Evolutionary conservation across 37 sponge, comb jelly and placozoan genomes (phyloP).

Genomic region (Theonella swinhoei): DNA sequence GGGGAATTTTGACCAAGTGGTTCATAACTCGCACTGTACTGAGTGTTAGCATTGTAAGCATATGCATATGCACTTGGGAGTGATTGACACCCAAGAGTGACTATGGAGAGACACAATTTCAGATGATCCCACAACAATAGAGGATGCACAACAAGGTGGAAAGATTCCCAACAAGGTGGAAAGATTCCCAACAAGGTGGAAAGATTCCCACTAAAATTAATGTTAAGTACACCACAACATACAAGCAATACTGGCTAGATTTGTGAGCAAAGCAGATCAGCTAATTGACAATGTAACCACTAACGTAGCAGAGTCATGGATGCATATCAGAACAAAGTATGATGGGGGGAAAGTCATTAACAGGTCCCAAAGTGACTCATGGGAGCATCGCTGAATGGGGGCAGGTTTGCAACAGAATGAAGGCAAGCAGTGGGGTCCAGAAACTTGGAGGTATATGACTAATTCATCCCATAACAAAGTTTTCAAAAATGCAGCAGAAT

Average conservation of each 20-base stretch:
- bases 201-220: too few species aligned
- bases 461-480: not conserved
- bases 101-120: not conserved
- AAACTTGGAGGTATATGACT: constrained; percentile 11
- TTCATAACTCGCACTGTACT: too few species aligned
- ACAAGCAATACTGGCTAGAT: constrained; percentile 4
- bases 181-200: not conserved
- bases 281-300: constrained; percentile 47
- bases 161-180: not conserved
- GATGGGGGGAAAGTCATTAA: constrained; percentile 57
- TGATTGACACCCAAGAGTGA: not conserved
- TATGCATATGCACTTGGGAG: not conserved
- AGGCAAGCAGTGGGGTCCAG: constrained; percentile 31
- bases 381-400: constrained; percentile 23
- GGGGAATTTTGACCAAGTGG: not conserved
- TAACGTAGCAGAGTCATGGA: constrained; percentile 50
- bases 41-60: too few species aligned
- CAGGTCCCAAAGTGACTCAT: constrained; percentile 36
- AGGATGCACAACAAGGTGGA: constrained; percentile 14
- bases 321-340: constrained; percentile 50
- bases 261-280: constrained; percentile 28
- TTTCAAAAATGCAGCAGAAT: not conserved
- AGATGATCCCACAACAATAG: not conserved
- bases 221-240: too few species aligned
- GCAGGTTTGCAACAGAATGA: constrained; percentile 34